Conservation (phyloP, 92 coral and sea anemone genomes). For the Epizoanthus rinbou region DNA sequence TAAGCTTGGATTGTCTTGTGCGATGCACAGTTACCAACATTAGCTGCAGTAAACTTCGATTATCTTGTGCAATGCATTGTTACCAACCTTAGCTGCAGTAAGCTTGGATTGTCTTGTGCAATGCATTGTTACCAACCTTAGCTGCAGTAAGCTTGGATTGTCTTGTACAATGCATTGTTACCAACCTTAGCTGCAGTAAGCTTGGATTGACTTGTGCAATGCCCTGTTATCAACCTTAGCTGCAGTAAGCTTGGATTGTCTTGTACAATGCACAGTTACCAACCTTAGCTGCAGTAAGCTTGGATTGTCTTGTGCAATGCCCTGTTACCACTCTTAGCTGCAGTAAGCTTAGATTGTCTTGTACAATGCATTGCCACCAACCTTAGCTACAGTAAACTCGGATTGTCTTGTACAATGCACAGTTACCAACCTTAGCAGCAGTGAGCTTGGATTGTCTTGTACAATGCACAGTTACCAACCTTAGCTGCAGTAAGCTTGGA, state of each 20-base stretch:
- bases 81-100: not conserved
- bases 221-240: not conserved
- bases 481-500: not conserved
- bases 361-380: constrained; percentile 6
- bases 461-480: not conserved
- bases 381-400: constrained; percentile 96
- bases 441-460: too few relatives aligned
- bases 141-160: not conserved
- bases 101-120: too few relatives aligned
- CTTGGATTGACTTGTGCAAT: not conserved
- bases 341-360: not conserved
- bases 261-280: not conserved
- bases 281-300: not conserved
- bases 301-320: too few relatives aligned
- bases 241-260: too few relatives aligned
- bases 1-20: not conserved
- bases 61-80: not conserved
- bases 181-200: not conserved
- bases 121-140: too few relatives aligned
- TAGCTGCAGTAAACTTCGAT: too few relatives aligned
- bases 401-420: not conserved
- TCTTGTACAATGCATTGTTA: not conserved
- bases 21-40: not conserved
- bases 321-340: not conserved
- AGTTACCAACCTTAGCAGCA: not conserved